Base-by-base conservation (phyloP, 2,113 vertebrate species). In the Balaeniceps rex region DNA sequence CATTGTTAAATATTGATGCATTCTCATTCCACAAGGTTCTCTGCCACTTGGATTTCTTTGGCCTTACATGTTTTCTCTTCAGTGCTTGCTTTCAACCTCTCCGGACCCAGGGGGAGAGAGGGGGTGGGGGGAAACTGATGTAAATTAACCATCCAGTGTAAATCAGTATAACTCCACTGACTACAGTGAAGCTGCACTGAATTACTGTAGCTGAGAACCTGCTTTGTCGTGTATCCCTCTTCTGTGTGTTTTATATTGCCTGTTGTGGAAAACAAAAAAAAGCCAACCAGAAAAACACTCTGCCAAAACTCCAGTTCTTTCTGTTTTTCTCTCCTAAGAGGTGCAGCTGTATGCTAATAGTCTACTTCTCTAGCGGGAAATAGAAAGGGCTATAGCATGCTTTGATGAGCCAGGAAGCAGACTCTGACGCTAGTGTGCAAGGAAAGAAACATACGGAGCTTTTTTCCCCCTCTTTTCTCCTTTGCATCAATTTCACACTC, bases 301-400 rank as follows among this genome's bases (percentile, higher is more conserved):
- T n/a, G 24, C 49, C 49, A 69, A 80, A 89, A 82, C 34, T 72
- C 49, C 58, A 11, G 6, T 74, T 85, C 81, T 66, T 94, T 94
- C 87, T 92, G 55, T 34, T 91, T 84, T 74, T 36, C 65, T 89
- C 23, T 89, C 44, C 52, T 40, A 68, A 79, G 80, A 91, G 74
- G 49, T 83, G 93, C 96, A 96, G 95, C 94, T 97, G 94, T 96
- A 95, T 97, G 96, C 95, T 97, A 97, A 97, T 97, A 38, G 58
- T 91, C 63, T 58, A 2, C 38, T 79, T 71, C 31, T 96, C 74
- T 47, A 85, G 94, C 1, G 22, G 79, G 49, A 83, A 77, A 88
- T 26, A 93, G 90, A 93, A 95, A 94, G 51, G 84, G 54, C 81
- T 91, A 5, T 36, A 70, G 46, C 68, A 40, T 66, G 83, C 88